Conservation (phyloP, 2,113 vertebrate genomes). For the Heliornis fulica region DNA sequence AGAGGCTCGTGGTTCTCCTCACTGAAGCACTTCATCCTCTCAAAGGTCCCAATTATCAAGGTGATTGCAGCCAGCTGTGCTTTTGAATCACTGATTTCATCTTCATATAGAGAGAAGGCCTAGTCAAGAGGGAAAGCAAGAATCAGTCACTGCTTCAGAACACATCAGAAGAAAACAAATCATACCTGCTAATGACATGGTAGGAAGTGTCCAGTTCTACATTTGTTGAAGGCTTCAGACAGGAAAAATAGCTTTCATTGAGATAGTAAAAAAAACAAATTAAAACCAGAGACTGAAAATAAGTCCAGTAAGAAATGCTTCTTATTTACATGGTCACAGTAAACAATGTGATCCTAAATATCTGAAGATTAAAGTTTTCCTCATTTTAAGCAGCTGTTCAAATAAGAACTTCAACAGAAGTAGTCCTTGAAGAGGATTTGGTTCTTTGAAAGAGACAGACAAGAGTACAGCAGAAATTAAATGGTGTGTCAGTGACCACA, state of each 20-base stretch:
- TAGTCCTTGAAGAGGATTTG: not conserved
- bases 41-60: constrained; percentile 96
- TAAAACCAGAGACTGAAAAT: not conserved
- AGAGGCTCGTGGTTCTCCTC: constrained; percentile 97
- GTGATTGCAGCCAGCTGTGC: constrained; percentile 98
- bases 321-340: not conserved
- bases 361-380: not conserved
- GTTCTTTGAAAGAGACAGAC: not conserved
- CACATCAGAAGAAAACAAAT: not conserved
- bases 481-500: not conserved
- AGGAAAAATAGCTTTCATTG: not conserved
- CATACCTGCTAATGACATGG: not conserved
- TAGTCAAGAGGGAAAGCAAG: constrained; percentile 37
- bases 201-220: not conserved
- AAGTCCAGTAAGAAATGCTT: not conserved
- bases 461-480: not conserved
- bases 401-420: not conserved
- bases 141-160: not conserved
- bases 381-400: not conserved
- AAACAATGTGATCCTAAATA: not conserved
- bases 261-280: not conserved
- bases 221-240: not conserved
- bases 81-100: constrained; percentile 99
- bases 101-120: constrained; percentile 98
- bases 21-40: constrained; percentile 94